These are phyloP conservation scores for Scrobipalpa atriplicella DNA, from an alignment of 2,888 invertebrate genomes.

Conservation along the genomic window DNA sequence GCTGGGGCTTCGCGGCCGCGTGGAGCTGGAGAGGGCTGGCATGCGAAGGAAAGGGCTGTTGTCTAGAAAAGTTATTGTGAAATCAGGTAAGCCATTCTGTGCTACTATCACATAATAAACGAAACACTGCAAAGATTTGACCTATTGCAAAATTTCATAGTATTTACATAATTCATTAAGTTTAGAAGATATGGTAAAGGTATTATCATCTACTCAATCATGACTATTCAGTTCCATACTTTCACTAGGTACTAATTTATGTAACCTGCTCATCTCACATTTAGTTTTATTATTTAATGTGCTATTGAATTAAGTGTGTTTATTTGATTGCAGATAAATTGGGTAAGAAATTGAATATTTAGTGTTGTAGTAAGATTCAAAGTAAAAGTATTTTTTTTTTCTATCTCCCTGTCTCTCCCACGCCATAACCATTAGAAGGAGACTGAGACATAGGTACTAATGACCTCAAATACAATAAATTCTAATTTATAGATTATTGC, in stretches of 20 bases:
- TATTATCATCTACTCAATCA: background rate
- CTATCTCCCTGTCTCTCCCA: too few species aligned
- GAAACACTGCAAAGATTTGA: background rate
- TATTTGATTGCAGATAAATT: constrained; percentile 1
- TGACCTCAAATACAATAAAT: too few species aligned
- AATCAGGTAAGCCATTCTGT: constrained; percentile 68
- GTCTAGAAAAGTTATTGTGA: constrained; percentile 88
- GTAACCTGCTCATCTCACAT: background rate
- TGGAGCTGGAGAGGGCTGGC: constrained; percentile 98
- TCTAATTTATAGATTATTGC: too few species aligned
- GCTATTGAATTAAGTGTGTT: background rate
- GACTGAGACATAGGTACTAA: too few species aligned
- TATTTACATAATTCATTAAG: background rate
- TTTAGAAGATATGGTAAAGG: background rate
- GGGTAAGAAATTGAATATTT: background rate
- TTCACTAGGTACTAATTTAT: background rate
- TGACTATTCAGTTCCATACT: background rate
- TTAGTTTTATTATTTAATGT: background rate
- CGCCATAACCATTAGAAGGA: too few species aligned
- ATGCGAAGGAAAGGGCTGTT: constrained; percentile 97
- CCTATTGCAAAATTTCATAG: background rate
- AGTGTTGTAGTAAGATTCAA: too few species aligned
- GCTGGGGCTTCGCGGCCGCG: constrained; percentile 95
- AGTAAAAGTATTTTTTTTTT: too few species aligned
- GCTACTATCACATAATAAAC: background rate